These are phyloP conservation scores for Eufriesea mexicana DNA, from an alignment of 1,140 invertebrate species.

Conservation along the genomic window DNA sequence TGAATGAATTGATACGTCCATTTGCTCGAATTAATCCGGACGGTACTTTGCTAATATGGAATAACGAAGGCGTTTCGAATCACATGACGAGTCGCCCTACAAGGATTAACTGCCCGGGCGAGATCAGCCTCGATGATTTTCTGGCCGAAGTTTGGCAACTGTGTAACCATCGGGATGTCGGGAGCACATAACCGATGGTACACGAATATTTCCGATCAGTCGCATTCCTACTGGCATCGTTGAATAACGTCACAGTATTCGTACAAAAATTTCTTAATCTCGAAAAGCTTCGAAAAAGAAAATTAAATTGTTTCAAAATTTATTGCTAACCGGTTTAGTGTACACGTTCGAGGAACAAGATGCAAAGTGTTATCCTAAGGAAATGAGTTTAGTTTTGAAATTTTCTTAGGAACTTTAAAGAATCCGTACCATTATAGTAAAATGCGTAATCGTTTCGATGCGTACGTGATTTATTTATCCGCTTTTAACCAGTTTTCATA, in stretches of 20 bases:
- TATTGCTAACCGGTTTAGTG: neutral
- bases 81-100: neutral
- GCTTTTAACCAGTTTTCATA: no score
- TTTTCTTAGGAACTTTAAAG: no score
- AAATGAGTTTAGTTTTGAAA: no score
- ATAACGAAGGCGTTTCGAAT: slow-evolving; percentile 24
- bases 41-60: slow-evolving; percentile 13
- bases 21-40: slow-evolving; percentile 25
- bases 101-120: neutral
- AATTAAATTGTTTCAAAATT: slow-evolving; percentile 2
- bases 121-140: neutral
- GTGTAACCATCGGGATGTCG: neutral
- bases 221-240: neutral
- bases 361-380: no score
- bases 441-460: no score
- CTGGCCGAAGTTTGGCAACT: neutral
- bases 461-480: no score
- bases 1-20: slow-evolving; percentile 41
- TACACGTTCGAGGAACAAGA: neutral
- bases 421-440: no score
- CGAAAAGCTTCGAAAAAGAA: neutral
- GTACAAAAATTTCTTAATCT: neutral
- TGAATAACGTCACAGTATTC: neutral
- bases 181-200: no score
- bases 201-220: neutral